Conservation (phyloP, 2,888 invertebrate species). For the Drosophila macrospina region DNA sequence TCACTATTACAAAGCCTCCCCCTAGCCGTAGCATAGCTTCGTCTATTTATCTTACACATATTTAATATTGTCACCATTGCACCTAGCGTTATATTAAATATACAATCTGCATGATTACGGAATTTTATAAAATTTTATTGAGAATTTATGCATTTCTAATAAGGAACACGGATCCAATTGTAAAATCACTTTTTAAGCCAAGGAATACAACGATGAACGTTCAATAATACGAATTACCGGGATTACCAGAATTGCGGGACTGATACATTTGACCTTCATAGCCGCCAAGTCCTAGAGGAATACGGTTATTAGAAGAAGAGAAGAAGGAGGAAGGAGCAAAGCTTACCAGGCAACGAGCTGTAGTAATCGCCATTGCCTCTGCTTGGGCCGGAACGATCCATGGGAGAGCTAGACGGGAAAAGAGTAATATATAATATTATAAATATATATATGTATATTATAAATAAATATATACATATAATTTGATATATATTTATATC, state of each 20-base stretch:
- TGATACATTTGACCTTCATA: constrained; percentile 14
- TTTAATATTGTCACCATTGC: too few relatives aligned
- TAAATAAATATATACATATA: too few relatives aligned
- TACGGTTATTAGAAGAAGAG: background rate
- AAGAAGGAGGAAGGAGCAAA: background rate
- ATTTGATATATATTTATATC: background rate
- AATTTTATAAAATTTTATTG: background rate
- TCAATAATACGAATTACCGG: constrained; percentile 10
- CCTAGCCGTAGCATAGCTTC: too few relatives aligned
- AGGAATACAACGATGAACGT: constrained; percentile 17
- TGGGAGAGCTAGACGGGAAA: constrained; percentile 50
- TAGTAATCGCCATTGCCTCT: constrained; percentile 68
- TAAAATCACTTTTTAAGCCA: constrained; percentile 13
- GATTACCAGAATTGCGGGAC: constrained; percentile 7
- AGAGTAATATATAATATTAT: background rate
- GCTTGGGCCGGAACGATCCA: constrained; percentile 50
- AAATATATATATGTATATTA: background rate
- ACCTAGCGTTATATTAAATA: too few relatives aligned
- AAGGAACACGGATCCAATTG: background rate
- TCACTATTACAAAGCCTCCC: too few relatives aligned
- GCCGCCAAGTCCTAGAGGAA: background rate
- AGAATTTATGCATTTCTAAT: background rate
- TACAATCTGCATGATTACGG: too few relatives aligned
- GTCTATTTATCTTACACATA: too few relatives aligned
- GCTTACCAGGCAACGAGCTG: constrained; percentile 58